Evolutionary conservation across 2,888 invertebrate species (phyloP).

Genomic region (Zele albiditarsus): DNA sequence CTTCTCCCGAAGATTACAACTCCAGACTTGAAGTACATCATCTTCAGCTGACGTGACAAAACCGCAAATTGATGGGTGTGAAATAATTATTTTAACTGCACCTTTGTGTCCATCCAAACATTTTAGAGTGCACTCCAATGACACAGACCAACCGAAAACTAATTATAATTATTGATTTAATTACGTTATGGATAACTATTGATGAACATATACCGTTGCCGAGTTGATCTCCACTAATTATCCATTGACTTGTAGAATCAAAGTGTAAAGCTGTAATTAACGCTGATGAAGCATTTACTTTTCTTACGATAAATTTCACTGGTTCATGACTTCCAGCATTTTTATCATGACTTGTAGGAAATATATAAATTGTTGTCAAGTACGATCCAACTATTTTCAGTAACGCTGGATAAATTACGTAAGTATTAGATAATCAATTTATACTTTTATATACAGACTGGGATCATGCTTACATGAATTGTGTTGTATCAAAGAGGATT

Average conservation of each 20-base stretch:
- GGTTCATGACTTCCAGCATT: slow-evolving; percentile 36
- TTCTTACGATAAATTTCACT: slow-evolving; percentile 48
- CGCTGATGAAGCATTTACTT: slow-evolving; percentile 46
- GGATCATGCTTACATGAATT: slow-evolving; percentile 41
- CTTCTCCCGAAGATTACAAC: slow-evolving; percentile 55
- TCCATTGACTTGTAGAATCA: slow-evolving; percentile 54
- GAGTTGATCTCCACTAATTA: slow-evolving; percentile 56
- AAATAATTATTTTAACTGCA: slow-evolving; percentile 42
- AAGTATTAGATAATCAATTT: background rate
- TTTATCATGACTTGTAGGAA: slow-evolving; percentile 49
- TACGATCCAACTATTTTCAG: slow-evolving; percentile 54
- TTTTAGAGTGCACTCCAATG: slow-evolving; percentile 52
- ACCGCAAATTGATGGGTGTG: slow-evolving; percentile 58
- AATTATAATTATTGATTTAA: background rate
- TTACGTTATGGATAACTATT: background rate
- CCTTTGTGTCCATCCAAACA: slow-evolving; percentile 46
- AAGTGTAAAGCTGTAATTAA: slow-evolving; percentile 54
- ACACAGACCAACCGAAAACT: slow-evolving; percentile 54
- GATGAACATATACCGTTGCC: slow-evolving; percentile 51
- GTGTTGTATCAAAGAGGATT: slow-evolving; percentile 48
- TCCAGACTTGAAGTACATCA: slow-evolving; percentile 57
- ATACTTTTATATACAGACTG: background rate
- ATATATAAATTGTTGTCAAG: slow-evolving; percentile 55
- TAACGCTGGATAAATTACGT: slow-evolving; percentile 24
- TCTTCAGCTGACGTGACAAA: slow-evolving; percentile 53